A percentile compares a stretch with the other conserved stretches of the same genome.
Conservation (phyloP, 1,140 invertebrate species). For the Vanessa tameamea region DNA sequence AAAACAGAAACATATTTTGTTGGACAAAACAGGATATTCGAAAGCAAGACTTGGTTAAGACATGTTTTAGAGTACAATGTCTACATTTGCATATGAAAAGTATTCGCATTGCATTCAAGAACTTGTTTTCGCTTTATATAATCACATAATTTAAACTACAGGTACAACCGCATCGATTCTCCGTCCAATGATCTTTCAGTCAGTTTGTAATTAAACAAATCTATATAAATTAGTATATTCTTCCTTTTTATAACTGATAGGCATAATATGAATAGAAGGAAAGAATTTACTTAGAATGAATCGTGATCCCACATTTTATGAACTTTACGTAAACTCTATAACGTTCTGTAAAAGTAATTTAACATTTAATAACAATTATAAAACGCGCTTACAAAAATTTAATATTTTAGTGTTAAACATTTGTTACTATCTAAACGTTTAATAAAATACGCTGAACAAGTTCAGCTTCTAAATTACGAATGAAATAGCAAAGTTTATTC, state of each 20-base stretch:
- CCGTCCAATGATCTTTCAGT: too few relatives aligned
- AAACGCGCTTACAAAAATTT: background rate
- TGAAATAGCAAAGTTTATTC: conserved; percentile 23
- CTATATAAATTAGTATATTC: too few relatives aligned
- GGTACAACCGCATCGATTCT: too few relatives aligned
- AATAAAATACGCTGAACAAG: background rate
- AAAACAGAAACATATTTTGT: conserved; percentile 24
- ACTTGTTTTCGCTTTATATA: background rate
- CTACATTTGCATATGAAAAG: conserved; percentile 38
- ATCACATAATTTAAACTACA: too few relatives aligned
- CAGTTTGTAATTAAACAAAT: too few relatives aligned
- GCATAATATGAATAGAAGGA: too few relatives aligned
- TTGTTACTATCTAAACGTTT: background rate
- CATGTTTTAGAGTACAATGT: conserved; percentile 31
- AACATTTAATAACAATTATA: too few relatives aligned
- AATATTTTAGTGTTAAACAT: background rate
- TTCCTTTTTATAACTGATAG: too few relatives aligned
- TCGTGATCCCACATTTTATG: too few relatives aligned
- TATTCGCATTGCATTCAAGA: conserved; percentile 24
- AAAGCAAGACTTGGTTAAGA: conserved; percentile 26
- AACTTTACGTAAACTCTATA: too few relatives aligned
- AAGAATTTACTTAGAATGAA: too few relatives aligned
- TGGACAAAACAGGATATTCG: conserved; percentile 32
- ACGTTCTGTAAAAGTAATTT: too few relatives aligned
- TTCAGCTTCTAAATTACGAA: conserved; percentile 8